Evolutionary conservation across 2,888 invertebrate species (phyloP), one percentile per base, ranked within the genome.

Genomic region (Agrotis segetum): DNA sequence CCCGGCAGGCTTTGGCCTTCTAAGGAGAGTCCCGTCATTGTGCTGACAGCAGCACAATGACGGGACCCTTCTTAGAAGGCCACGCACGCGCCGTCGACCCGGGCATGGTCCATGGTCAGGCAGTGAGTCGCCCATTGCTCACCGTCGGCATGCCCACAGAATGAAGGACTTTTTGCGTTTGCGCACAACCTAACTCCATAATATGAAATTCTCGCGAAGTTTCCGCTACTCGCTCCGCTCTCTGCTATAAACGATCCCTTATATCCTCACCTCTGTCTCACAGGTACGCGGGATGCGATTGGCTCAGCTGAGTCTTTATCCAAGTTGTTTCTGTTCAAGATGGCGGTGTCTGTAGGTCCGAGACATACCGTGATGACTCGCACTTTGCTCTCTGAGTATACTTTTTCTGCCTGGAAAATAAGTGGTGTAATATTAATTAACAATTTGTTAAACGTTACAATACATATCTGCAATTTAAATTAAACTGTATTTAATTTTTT

Each of bases 301-400:
- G 76, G 86, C 47, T 86, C 82, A 3, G 81, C 44, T 63, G 81
- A 82, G 68, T 90, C 88, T 82, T 89, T 90, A 58, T 90, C 87
- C 66, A 89, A 87, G 85, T 88, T 89, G 34, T 77, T 88, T 80
- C 92, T 89, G 50, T 93, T 90, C 3, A 95, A 82, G 44, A 95
- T 90, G 4, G 94, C 95, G 0, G 96, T 96, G 83, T 96, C 95
- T 0, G 96, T 96, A 0, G 95, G 94, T 1, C 96, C 96, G 24
- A 95, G 90, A 74, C 96, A 96, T 7, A 95, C 93, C 14, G 94
- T 93, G 78, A 94, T 74, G 49, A 95, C 89, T 11, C 94, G 92
- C 4, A 96, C 95, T 75, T 90, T 87, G 9, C 90, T 91, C 64
- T 88, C 90, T 47, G 87, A 82, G 78, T 89, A 91, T 65, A 81